A percentile compares a stretch with the other conserved stretches of the same genome.
phyloP scores from a whole-genome alignment of 2,113 vertebrate genomes.

The Bolborhynchus lineola region DNA sequence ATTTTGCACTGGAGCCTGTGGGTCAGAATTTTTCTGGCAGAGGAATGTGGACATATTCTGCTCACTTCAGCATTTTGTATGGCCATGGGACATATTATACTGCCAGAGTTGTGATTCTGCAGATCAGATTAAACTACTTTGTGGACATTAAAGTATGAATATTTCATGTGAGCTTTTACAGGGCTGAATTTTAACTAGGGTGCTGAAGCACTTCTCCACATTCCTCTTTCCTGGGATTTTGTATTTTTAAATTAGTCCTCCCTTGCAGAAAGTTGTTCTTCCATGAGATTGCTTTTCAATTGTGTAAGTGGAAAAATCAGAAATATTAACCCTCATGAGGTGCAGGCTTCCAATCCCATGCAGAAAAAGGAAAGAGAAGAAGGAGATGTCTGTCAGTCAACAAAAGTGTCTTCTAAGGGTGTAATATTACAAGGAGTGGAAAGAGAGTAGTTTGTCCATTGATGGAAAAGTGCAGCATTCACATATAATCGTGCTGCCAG shows the following conservation, averaged over 20 bases:
- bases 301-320: not conserved
- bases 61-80: slow-evolving; percentile 60
- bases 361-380: not conserved
- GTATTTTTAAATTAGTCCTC: slow-evolving; percentile 8
- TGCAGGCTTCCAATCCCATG: not conserved
- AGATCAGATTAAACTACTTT: slow-evolving; percentile 73
- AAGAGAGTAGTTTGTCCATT: not conserved
- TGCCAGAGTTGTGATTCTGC: slow-evolving; percentile 54
- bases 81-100: slow-evolving; percentile 45
- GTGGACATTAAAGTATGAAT: slow-evolving; percentile 75
- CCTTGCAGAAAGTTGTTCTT: slow-evolving; percentile 4
- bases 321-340: not conserved
- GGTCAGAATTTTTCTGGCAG: slow-evolving; percentile 33
- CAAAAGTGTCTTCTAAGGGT: not conserved
- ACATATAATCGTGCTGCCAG: not conserved
- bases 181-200: slow-evolving; percentile 65
- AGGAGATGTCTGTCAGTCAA: not conserved
- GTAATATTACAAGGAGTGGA: slow-evolving; percentile 11
- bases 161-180: slow-evolving; percentile 69
- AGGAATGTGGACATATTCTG: not conserved
- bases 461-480: slow-evolving; percentile 13
- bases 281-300: not conserved
- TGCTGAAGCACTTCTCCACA: slow-evolving; percentile 24
- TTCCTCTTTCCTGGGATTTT: slow-evolving; percentile 36
- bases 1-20: not conserved